Conservation (phyloP, 2,797 vertebrate species). For the Chelonia mydas region DNA sequence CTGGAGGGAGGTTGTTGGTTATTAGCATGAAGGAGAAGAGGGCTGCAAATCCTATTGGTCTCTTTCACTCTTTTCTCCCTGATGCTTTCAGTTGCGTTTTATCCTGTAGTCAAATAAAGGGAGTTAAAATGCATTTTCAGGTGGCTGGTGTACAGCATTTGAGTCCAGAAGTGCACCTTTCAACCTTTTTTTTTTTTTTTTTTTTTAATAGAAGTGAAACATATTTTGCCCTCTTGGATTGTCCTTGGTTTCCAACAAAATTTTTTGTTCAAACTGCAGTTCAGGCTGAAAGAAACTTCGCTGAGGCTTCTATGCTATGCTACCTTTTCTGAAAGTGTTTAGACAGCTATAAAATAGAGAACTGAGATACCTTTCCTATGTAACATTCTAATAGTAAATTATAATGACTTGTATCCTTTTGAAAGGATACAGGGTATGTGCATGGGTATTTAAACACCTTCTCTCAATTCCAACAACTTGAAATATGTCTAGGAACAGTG, state of each 20-base stretch:
- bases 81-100: not conserved
- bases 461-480: not conserved
- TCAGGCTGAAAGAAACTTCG: not conserved
- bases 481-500: not conserved
- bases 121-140: not conserved
- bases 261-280: not conserved
- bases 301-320: not conserved
- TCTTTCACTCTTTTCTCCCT: not conserved
- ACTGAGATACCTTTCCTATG: not conserved
- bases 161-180: not conserved
- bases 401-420: not conserved
- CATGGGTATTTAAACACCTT: not conserved
- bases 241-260: not conserved
- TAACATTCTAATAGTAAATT: not conserved
- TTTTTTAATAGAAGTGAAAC: not conserved
- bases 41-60: not conserved
- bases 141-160: not conserved
- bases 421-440: not conserved
- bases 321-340: not conserved
- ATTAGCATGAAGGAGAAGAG: not conserved
- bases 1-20: not conserved
- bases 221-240: not conserved
- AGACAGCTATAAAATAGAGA: not conserved
- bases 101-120: not conserved
- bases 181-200: not conserved